phyloP scores from a whole-genome alignment of 2,888 invertebrate genomes.

The Drosophila mulleri region DNA sequence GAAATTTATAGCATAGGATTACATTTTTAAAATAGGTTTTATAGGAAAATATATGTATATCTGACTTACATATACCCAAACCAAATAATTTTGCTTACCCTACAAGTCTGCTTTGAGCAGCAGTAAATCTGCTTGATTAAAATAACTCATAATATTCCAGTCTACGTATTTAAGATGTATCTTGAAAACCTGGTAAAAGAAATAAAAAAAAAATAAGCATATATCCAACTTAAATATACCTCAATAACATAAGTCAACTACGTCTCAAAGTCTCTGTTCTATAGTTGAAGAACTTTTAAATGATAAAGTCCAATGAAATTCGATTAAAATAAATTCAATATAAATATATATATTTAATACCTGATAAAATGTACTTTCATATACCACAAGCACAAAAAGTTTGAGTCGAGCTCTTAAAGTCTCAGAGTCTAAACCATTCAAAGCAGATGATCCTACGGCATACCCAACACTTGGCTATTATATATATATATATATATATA shows the following conservation, averaged over 20 bases:
- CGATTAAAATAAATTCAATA: not conserved
- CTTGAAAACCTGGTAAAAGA: too few species aligned
- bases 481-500: too few species aligned
- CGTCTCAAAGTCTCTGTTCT: too few species aligned
- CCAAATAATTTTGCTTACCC: not conserved
- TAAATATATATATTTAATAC: too few species aligned
- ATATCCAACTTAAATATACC: not conserved
- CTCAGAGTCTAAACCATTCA: not conserved
- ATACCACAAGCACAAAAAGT: too few species aligned
- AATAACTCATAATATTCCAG: too few species aligned
- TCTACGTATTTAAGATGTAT: too few species aligned
- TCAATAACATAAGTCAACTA: not conserved
- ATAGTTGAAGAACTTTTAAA: too few species aligned
- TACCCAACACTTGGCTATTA: conserved; percentile 1
- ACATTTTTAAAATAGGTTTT: not conserved
- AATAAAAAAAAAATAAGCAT: not conserved
- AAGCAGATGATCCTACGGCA: not conserved
- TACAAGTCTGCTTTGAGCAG: too few species aligned
- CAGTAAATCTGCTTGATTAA: too few species aligned
- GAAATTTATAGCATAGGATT: not conserved
- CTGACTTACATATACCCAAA: not conserved
- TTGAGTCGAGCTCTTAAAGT: not conserved
- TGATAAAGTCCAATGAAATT: too few species aligned
- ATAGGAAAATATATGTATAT: not conserved
- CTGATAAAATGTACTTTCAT: too few species aligned